Base-by-base conservation (phyloP, 2,888 invertebrate genomes). In the Thelaira solivaga region DNA sequence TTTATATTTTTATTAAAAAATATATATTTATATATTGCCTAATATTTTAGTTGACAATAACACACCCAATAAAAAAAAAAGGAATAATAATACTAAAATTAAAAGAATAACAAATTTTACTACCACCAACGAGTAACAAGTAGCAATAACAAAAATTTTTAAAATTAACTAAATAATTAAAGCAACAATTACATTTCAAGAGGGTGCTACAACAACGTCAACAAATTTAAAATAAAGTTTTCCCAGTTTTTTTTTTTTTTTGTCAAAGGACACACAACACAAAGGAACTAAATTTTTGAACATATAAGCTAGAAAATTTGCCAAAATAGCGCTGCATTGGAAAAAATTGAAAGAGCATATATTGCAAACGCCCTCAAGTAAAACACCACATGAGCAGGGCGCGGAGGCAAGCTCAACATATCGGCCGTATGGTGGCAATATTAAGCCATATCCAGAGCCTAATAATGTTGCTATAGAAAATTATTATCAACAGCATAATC, bases 251-350 rank as follows among this genome's bases (percentile, higher is more conserved):
- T 8, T 7, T 39, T 4, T 26, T 26, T 26, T 5, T 26, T n/a
- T n/a, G n/a, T n/a, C n/a, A 26, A 16, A 24, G 22, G n/a, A 39
- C 24, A 26, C 11, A n/a, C 22, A 59, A 16, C 5, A 4, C 11
- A 47, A 7, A 22, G 7, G 31, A 47, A 20, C 26, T 26, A 13
- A 57, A 18, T 39, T 64, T 64, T 47, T 20, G 34, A 22, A 29
- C 13, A 55, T 22, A 64, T 45, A 18, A 34, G 36, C 22, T 16
- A 16, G 31, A 65, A 79, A 81, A 80, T 78, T 80, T 73, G 80
- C 68, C 81, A 81, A 81, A 81, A 81, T 81, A 80, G 81, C 81
- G 77, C 81, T 80, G 73, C 81, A 80, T 80, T 81, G 81, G 81
- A 81, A 64, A 64, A 80, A 80, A 75, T 78, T 81, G 64, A 81